These are phyloP conservation scores for Rhagophthalmus giganteus DNA, from an alignment of 2,888 invertebrate genomes.

Conservation along the genomic window DNA sequence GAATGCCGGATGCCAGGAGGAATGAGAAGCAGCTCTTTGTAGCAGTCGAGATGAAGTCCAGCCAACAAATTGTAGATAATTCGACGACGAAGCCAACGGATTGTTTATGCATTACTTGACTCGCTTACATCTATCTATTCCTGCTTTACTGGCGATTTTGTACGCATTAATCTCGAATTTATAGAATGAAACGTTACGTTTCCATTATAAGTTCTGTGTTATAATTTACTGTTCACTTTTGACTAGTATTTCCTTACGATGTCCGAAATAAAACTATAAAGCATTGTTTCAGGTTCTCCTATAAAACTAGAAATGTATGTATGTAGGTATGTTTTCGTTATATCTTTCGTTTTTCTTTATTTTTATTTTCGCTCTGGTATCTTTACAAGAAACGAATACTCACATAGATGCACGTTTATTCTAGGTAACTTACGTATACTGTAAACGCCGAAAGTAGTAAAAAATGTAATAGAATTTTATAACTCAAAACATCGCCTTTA, in stretches of 20 bases:
- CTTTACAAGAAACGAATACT: constrained; percentile 1
- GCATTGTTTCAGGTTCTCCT: constrained; percentile 15
- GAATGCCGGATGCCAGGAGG: constrained; percentile 30
- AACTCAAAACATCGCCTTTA: constrained; percentile 2
- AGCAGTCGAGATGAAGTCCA: constrained; percentile 32
- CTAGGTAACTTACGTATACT: neutral
- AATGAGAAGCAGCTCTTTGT: constrained; percentile 31
- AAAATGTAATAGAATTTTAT: constrained; percentile 6
- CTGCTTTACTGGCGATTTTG: constrained; percentile 25
- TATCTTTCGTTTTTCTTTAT: constrained; percentile 14
- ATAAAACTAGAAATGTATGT: constrained; percentile 14
- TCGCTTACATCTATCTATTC: constrained; percentile 22
- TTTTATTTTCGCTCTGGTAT: neutral
- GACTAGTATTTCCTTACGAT: constrained; percentile 15
- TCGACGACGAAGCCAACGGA: constrained; percentile 18
- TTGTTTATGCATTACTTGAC: constrained; percentile 32
- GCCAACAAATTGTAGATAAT: constrained; percentile 33
- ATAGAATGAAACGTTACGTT: constrained; percentile 29
- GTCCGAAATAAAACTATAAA: constrained; percentile 15
- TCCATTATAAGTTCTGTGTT: constrained; percentile 28
- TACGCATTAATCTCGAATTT: constrained; percentile 27
- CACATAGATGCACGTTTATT: neutral
- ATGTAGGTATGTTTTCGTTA: constrained; percentile 20
- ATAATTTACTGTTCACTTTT: constrained; percentile 27
- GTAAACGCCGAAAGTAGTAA: neutral